These are phyloP conservation scores for Aphis craccivora DNA, from an alignment of 1,140 invertebrate genomes.

Conservation along the genomic window DNA sequence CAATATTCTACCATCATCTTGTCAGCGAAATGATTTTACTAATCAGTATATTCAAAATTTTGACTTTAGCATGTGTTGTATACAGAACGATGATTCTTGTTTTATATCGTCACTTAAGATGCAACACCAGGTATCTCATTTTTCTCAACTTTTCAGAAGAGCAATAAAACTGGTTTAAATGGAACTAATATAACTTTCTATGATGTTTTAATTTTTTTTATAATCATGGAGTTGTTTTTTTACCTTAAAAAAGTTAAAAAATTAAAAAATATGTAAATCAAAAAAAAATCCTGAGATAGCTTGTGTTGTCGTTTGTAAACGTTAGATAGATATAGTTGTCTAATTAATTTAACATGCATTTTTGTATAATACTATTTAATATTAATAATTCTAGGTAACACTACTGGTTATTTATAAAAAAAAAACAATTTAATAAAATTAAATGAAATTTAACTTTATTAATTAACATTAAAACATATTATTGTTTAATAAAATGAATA, in stretches of 20 bases:
- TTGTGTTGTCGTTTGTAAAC: neutral
- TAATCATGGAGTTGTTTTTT: neutral
- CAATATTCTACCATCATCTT: no score
- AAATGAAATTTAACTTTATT: neutral
- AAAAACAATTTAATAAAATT: neutral
- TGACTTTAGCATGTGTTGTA: no score
- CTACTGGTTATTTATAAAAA: neutral
- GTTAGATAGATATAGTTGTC: neutral
- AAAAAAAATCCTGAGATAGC: neutral
- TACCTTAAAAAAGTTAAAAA: neutral
- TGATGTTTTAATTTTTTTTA: conserved; percentile 12
- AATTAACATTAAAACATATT: neutral
- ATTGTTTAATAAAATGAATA: neutral
- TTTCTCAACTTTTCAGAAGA: neutral
- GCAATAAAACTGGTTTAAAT: neutral
- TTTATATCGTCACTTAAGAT: neutral
- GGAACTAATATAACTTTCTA: neutral
- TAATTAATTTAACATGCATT: conserved; percentile 20
- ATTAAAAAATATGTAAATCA: neutral
- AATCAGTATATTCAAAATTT: no score
- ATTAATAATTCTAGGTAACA: neutral
- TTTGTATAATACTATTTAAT: neutral
- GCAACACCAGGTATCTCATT: neutral
- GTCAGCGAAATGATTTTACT: no score
- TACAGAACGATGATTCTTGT: no score